Base-by-base conservation (phyloP, 2,888 invertebrate species). In the Pherbina coryleti region DNA sequence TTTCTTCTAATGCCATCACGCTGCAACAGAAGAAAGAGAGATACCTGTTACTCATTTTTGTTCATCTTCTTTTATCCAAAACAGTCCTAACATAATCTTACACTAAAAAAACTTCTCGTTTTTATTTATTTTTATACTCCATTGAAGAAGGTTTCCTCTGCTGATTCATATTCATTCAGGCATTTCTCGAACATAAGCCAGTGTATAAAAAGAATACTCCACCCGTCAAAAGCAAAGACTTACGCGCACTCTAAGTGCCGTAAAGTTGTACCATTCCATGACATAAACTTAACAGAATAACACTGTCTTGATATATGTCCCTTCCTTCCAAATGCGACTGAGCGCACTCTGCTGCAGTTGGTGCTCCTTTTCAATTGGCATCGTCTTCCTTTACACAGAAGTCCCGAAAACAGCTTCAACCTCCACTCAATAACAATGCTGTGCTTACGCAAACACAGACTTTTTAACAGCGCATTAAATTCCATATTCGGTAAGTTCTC, bases 301-400 rank as follows among this genome's bases (percentile, higher is more conserved):
- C 70, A 62, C 69, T 84, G 86, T 86, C 85, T 86, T 85, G 85
- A 85, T 85, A 85, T 85, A 85, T 85, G 86, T 86, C 1, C 14
- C 11, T 44, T 84, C 83, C 86, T 85, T 85, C 83, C 84, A 84
- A 85, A 83, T 86, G 85, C 86, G 84, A 85, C 55, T 8, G 64
- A 64, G 31, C 28, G 8, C 64, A 64, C 31, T 64, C 34, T 31
- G 31, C 64, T 64, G 64, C 64, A 64, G 62, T 28, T 62, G 25
- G 28, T 64, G 28, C 9, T 31, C 31, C 31, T 31, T 28, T 22
- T 64, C 64, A 31, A 64, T 28, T 62, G 28, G 28, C 31, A n/a
- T 11, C 22, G 57, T 60, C 57, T 19, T 44, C 44, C 55, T 55
- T 28, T n/a, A 31, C 64, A 64, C 31, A 64, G 31, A 64, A 31